Evolutionary conservation across 92 coral and sea anemone species (phyloP).

Genomic region (Epizoanthus stellaris): DNA sequence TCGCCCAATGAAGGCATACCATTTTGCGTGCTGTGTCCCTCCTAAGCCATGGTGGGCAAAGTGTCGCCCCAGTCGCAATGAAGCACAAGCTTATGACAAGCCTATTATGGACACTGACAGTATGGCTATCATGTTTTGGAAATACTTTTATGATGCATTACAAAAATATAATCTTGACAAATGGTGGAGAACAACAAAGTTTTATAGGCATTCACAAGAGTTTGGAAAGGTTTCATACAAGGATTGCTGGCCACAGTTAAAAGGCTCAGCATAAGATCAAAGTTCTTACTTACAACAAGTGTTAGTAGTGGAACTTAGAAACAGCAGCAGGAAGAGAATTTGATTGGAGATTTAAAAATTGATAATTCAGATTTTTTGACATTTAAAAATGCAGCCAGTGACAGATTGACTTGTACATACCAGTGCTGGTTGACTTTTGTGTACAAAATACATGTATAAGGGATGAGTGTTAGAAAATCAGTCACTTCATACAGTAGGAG

Average conservation of each 20-base stretch:
- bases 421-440: too few relatives aligned
- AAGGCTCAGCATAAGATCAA: too few relatives aligned
- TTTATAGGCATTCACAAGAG: conserved; percentile 63
- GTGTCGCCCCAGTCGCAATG: conserved; percentile 75
- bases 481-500: too few relatives aligned
- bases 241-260: conserved; percentile 43
- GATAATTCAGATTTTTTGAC: too few relatives aligned
- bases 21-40: conserved; percentile 77
- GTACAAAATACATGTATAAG: too few relatives aligned
- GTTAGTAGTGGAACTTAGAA: too few relatives aligned
- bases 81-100: conserved; percentile 57
- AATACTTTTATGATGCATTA: conserved; percentile 66
- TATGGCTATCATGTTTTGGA: conserved; percentile 74
- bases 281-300: too few relatives aligned
- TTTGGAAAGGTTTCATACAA: conserved; percentile 54
- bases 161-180: conserved; percentile 57
- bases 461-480: too few relatives aligned
- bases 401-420: too few relatives aligned
- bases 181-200: conserved; percentile 83
- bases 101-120: conserved; percentile 62
- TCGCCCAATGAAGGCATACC: conserved; percentile 79
- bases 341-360: too few relatives aligned
- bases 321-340: too few relatives aligned
- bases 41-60: conserved; percentile 79
- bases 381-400: too few relatives aligned